Evolutionary conservation across 1,140 invertebrate genomes (phyloP), one percentile per base, ranked within the genome.

Genomic region (Araneus ventricosus): DNA sequence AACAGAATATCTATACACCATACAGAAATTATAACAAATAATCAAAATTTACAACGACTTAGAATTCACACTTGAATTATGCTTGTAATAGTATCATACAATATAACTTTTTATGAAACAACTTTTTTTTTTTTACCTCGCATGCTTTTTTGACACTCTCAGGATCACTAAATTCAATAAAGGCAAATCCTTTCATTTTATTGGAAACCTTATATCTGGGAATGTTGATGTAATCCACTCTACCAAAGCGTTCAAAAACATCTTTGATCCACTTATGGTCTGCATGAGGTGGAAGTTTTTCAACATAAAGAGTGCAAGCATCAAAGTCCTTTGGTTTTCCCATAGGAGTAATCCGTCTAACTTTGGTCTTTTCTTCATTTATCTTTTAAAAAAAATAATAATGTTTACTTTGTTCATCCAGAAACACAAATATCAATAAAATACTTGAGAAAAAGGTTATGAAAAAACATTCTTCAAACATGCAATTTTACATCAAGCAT

Each of bases 111-210:
- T 45, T 45, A 45, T 14, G 8, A 45, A 45, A 45, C 10, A 14
- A 45, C 10, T 14, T 10, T 67, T 27, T 27, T n/a, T 24, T 27
- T 14, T 57, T 84, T 96, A 95, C 95, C 96, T 96, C 95, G 96
- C 95, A 96, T 96, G 99, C 99, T 96, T 99, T 99, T 95, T 99
- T 99, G 0, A 99, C 99, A 96, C 99, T 99, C 94, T 99, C 98
- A 63, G 98, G 97, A 96, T 99, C 98, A 94, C 98, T 98, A 95
- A 99, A 99, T 94, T 98, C 99, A 92, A 99, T 97, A 96, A 99
- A 99, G 24, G 99, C 99, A 96, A 99, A 99, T 84, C 99, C 99
- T 96, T 99, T 99, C 22, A 98, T 99, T 94, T 98, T 97, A 30
- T 98, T 98, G 45, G 98, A 98, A 95, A 99, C 98, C 95, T 99